A percentile compares a stretch with the other conserved stretches of the same genome.
phyloP scores from a whole-genome alignment of 1,140 invertebrate genomes.

The Armadillidium nasatum region DNA sequence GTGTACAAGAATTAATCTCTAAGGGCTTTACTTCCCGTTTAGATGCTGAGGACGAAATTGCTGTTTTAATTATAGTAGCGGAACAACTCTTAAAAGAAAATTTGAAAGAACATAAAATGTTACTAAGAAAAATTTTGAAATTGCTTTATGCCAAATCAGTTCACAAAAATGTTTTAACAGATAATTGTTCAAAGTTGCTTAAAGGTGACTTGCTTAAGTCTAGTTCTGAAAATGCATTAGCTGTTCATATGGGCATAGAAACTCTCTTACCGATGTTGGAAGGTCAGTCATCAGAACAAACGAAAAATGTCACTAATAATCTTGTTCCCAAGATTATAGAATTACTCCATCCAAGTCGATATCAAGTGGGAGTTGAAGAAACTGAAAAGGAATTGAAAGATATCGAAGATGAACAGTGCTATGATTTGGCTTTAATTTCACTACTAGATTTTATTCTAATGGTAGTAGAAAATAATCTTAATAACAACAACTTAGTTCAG shows the following conservation, averaged over 20 bases:
- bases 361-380: slow-evolving; percentile 7
- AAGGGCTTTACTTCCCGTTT: slow-evolving; percentile 33
- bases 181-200: slow-evolving; percentile 32
- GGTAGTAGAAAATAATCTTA: slow-evolving; percentile 21
- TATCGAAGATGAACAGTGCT: slow-evolving; percentile 23
- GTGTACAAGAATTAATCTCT: slow-evolving; percentile 32
- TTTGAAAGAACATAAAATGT: slow-evolving; percentile 21
- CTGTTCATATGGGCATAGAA: slow-evolving; percentile 21
- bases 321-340: slow-evolving; percentile 21
- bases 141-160: slow-evolving; percentile 29
- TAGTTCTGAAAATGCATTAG: slow-evolving; percentile 22
- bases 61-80: slow-evolving; percentile 34
- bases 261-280: slow-evolving; percentile 30
- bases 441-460: slow-evolving; percentile 34
- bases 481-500: slow-evolving; percentile 27
- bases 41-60: slow-evolving; percentile 20
- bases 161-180: slow-evolving; percentile 28
- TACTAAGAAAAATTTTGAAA: slow-evolving; percentile 31
- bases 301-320: slow-evolving; percentile 19
- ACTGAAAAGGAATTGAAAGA: too few relatives aligned
- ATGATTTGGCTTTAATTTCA: slow-evolving; percentile 30
- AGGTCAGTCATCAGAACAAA: neutral
- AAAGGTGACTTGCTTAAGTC: slow-evolving; percentile 5
- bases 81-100: slow-evolving; percentile 35
- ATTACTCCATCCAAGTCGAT: slow-evolving; percentile 9